Base-by-base conservation (phyloP, 23 tunicate species). In the Halocynthia aurantium region DNA sequence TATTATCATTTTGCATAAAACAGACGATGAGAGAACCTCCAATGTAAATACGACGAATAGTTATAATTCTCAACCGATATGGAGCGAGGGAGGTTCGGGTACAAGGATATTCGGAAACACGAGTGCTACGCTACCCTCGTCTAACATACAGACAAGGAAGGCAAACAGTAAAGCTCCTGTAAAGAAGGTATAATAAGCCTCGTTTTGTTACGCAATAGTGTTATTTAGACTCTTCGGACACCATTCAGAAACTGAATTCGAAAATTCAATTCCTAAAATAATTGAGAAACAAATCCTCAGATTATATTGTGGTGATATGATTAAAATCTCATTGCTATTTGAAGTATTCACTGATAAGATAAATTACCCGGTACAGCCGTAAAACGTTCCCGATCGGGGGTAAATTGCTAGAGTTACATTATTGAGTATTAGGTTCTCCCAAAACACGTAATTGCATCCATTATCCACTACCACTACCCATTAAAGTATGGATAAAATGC, bases 51-150 rank as follows among this genome's bases (percentile, higher is more conserved):
- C 67, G 13, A 61, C 31, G 62, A 56, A 49, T 51, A 44, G 60
- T 19, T 53, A 72, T 6, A 78, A 83, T 20, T 61, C 80, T 22
- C 82, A 76, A 7, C 20, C 44, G 5, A 65, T 86, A 10, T 86
- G 91, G 91, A 85, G 81, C 11, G 12, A 53, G 21, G 68, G 76
- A 50, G 91, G 91, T 8, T 72, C 91, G 7, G 85, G 91, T 15
- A 58, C 91, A 10, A 71, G 91, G 58, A 67, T 86, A 50, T 86
- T 86, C 70, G 90, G 90, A 9, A 68, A 7, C 50, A 50, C 50
- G 73, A 69, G 61, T 20, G 78, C 69, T 5, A 57, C 10, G 44
- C 4, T 8, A 65, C 17, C 70, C 22, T 20, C 60, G 31, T 8
- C 61, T 19, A 77, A 77, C 67, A 44, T 60, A 49, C 55, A 85